Base-by-base conservation (phyloP, 2,113 vertebrate species). In the Mirza zaza region DNA sequence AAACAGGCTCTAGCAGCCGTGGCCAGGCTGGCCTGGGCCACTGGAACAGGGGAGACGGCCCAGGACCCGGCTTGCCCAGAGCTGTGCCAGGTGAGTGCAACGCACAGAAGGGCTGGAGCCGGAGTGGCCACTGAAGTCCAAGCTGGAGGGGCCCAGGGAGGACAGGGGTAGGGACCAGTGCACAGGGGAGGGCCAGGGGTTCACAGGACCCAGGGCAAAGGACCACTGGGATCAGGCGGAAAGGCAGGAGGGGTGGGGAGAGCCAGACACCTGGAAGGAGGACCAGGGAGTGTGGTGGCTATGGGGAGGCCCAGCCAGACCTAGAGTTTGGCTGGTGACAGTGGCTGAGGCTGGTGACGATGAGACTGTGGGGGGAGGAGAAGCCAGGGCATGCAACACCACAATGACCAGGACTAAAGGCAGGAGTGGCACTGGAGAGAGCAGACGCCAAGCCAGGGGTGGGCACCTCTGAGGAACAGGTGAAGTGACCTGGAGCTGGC, bases 381-480 rank as follows among this genome's bases (percentile, higher is more conserved):
- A 15, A 17, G 59, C 68, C 68, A 7, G 27, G 36, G 20, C 52
- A 55, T 52, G 52, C 17, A 6, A 48, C 21, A 21, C 27, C 0
- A 0, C 21, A 23, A 2, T 25, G 55, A 15, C 63, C 76, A 76
- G 73, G 65, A 81, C 23, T 1, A 18, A 15, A 61, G 61, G 76
- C 20, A 2, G 25, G 18, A 4, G 0, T 1, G 9, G 29, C 3
- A 48, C 39, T 11, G 57, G 20, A 9, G 55, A 32, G 6, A 2
- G 5, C 23, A 20, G 59, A 34, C 0, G 4, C 48, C 0, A 0
- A 5, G 55, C 0, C 6, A 55, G 65, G 25, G 81, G 25, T 3
- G 5, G 23, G 39, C 9, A 12, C 20, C 68, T 68, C 13, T 25
- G 14, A n/a, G 50, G 82, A 63, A 42, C 4, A 48, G 42, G n/a